Evolutionary conservation across 2,113 vertebrate species (phyloP), one percentile per base, ranked within the genome.

Genomic region (Megaceryle torquata): DNA sequence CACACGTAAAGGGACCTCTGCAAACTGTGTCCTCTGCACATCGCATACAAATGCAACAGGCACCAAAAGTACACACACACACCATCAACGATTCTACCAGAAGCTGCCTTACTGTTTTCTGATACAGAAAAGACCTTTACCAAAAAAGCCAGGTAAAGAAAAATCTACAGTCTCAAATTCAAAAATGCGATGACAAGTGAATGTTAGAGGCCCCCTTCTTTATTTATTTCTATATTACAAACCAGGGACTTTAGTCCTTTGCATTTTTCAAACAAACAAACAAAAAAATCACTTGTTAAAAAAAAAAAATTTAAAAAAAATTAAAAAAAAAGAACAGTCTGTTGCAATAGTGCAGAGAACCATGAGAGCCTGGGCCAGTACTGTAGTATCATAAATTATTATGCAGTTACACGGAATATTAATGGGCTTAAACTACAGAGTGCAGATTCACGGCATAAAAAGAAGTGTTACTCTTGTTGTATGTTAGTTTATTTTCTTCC

Each of bases 401-500:
- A 77, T 43, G 28, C 51, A 83, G 56, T 82, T 74, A 93, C 53
- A 57, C 15, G 54, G 67, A 53, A 68, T 80, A 86, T 95, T 91
- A 88, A 80, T 93, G 37, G 44, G 8, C 93, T 97, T 82, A 94
- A 89, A 88, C 72, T 80, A 71, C 17, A 35, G 43, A 50, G 43
- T 44, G 79, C n/a, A 92, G 65, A 80, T 33, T 59, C 86, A 56
- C 57, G 63, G 65, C 63, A 82, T 33, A 39, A 63, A 75, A 88
- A 64, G 16, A 76, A 48, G 26, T 10, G 18, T 24, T 75, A 54
- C 18, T 54, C 31, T 56, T 69, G 60, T 71, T 0, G 0, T 43
- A 21, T 29, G 20, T 69, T 92, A 86, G 48, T 25, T 90, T 77
- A 28, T 46, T 87, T 87, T 94, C 83, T 67, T 50, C 37, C 71